These are phyloP conservation scores for Rhabdornis inornatus DNA, from an alignment of 2,113 vertebrate species.

Conservation along the genomic window DNA sequence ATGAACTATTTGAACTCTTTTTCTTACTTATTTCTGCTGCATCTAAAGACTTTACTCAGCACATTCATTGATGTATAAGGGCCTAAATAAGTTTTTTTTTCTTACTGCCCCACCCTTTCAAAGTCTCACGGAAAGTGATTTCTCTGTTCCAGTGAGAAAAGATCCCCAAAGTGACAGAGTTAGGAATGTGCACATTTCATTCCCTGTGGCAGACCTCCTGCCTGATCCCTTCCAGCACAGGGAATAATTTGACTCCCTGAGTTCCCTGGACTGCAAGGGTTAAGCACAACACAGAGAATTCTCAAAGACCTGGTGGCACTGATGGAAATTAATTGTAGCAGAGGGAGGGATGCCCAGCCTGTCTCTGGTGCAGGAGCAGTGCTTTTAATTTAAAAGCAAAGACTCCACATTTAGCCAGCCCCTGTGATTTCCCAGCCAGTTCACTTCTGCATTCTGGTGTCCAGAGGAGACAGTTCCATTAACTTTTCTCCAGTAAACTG, in stretches of 20 bases:
- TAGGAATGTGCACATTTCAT: fast-evolving
- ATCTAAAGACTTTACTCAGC: neutral
- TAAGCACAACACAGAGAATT: fast-evolving
- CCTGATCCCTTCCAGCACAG: neutral
- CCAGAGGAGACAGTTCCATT: slow-evolving; percentile 11
- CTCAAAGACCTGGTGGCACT: neutral
- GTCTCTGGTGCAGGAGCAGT: neutral
- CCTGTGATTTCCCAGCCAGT: neutral
- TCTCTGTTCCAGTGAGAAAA: neutral
- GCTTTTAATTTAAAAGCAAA: neutral
- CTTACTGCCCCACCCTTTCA: neutral
- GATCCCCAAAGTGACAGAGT: neutral
- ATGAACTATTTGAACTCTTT: neutral
- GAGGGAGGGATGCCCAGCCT: neutral
- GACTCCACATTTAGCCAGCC: neutral
- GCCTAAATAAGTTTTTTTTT: neutral
- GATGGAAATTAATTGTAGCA: fast-evolving
- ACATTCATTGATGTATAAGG: neutral
- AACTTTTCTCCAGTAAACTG: neutral
- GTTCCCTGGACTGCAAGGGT: neutral
- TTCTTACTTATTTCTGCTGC: neutral
- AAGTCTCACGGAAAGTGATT: neutral
- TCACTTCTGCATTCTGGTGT: neutral
- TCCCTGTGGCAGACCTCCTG: neutral
- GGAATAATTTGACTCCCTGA: fast-evolving